Evolutionary conservation across 30 jellyfish, hydroid and myxozoan genomes (phyloP), one percentile per base, ranked within the genome.

Genomic region (Chrysaora quinquecirrha): DNA sequence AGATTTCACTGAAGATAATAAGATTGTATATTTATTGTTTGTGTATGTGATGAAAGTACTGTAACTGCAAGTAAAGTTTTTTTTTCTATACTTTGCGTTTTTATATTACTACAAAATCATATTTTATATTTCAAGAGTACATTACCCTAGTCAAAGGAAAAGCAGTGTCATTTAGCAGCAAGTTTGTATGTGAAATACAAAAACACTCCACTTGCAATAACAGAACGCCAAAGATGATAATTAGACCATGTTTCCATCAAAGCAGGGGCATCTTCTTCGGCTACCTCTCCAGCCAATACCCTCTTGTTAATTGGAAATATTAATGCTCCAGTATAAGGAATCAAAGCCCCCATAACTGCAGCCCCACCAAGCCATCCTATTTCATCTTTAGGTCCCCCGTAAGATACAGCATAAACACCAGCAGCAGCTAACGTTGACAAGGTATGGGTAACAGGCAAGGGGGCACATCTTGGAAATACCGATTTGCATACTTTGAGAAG

Each of bases 141-240:
- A n/a, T n/a, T n/a, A n/a, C n/a, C n/a, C n/a, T n/a, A n/a, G n/a
- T n/a, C n/a, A n/a, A n/a, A n/a, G n/a, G n/a, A n/a, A n/a, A n/a
- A n/a, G n/a, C n/a, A n/a, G n/a, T n/a, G 27, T 69, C 22, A 68
- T 61, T 82, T 56, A 19, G 14, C 34, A 20, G 92, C 92, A 49
- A 82, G 43, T 21, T 34, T 30, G 47, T 82, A 82, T n/a, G 92
- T n/a, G 29, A 48, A 47, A 67, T 1, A 54, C 3, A 82, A 7
- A 56, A 82, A 82, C 56, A 73, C 52, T 1, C 92, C 92, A 70
- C 80, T 70, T 25, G 81, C 78, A 33, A 82, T 85, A 71, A 70
- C 43, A 34, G 92, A 68, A 49, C 85, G 92, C 85, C 38, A 68
- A 3, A 62, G 34, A 69, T 82, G 85, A 58, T 48, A 70, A 7